These are phyloP conservation scores for Hypercompe scribonia DNA, from an alignment of 2,888 invertebrate species.

Conservation along the genomic window DNA sequence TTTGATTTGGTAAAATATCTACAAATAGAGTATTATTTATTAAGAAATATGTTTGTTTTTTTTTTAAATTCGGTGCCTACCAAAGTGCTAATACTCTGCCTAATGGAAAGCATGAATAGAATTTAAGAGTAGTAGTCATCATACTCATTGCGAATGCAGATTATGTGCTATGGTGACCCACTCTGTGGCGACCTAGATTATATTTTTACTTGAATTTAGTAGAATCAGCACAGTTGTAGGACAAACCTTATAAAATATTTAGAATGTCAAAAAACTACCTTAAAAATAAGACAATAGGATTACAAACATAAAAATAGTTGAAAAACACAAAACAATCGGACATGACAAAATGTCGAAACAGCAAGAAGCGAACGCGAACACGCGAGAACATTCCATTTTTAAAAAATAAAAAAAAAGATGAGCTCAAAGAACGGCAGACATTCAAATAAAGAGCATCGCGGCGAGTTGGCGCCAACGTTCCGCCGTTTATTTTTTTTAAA, in stretches of 20 bases:
- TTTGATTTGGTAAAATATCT: no score
- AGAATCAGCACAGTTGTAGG: not conserved
- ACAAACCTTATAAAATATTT: not conserved
- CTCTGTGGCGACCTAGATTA: no score
- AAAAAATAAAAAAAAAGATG: conserved; percentile 55
- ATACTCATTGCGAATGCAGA: no score
- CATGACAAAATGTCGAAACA: conserved; percentile 53
- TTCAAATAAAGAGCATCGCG: conserved; percentile 81
- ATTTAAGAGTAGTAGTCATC: no score
- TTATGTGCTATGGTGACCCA: no score
- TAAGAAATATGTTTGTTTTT: no score
- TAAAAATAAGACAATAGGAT: conserved; percentile 8
- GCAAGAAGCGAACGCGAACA: conserved; percentile 58
- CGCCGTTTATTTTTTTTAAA: conserved; percentile 79
- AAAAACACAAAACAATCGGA: conserved; percentile 41
- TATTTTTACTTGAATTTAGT: no score
- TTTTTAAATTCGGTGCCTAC: no score
- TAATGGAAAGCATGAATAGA: no score
- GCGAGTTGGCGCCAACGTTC: conserved; percentile 85
- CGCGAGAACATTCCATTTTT: conserved; percentile 55
- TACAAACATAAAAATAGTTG: conserved; percentile 22
- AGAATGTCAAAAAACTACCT: not conserved
- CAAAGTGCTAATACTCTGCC: no score
- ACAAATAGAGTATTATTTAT: no score
- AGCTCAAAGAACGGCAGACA: conserved; percentile 61